phyloP scores from a whole-genome alignment of 1,140 invertebrate genomes.

The Melanaphis sacchari region DNA sequence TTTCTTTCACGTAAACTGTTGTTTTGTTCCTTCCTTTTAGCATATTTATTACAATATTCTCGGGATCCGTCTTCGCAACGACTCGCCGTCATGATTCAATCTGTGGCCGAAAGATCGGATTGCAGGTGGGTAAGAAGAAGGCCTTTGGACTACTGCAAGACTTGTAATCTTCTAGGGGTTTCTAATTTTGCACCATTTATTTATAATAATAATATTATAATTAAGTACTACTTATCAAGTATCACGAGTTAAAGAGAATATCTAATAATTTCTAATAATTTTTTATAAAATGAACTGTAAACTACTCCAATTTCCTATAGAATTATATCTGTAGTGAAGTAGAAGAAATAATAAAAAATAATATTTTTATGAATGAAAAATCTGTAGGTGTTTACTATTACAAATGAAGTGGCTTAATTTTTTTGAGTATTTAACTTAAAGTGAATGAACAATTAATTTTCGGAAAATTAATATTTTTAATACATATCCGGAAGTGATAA shows the following conservation, averaged over 20 bases:
- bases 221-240: too few relatives aligned
- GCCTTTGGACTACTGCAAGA: too few relatives aligned
- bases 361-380: neutral
- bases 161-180: too few relatives aligned
- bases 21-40: neutral
- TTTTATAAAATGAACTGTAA: neutral
- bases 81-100: neutral
- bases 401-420: too few relatives aligned
- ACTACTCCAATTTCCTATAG: too few relatives aligned
- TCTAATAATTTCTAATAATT: neutral
- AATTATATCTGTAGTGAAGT: too few relatives aligned
- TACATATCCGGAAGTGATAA: neutral
- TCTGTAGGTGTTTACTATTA: neutral
- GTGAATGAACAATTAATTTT: too few relatives aligned
- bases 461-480: neutral
- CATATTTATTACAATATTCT: neutral
- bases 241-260: too few relatives aligned
- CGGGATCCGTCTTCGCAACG: neutral
- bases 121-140: too few relatives aligned
- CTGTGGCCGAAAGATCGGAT: neutral
- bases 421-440: too few relatives aligned
- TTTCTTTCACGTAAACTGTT: neutral
- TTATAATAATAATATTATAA: too few relatives aligned
- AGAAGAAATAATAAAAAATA: neutral
- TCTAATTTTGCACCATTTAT: neutral